Evolutionary conservation across 1,140 invertebrate species (phyloP).

Genomic region (Papilio dardanus): DNA sequence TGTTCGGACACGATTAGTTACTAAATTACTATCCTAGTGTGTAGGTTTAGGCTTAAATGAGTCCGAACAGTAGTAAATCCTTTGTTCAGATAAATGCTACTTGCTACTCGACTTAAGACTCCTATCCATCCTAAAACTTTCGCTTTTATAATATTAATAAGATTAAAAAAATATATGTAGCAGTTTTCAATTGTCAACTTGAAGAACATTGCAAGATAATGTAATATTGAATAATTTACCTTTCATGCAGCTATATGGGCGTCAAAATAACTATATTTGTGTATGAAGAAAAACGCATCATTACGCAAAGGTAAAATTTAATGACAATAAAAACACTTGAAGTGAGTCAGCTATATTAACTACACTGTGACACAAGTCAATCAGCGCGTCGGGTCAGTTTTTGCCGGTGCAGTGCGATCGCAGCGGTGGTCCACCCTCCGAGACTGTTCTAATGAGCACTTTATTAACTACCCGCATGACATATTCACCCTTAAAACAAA

Average conservation of each 20-base stretch:
- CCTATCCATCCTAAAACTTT: too few species aligned
- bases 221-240: too few species aligned
- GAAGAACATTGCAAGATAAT: too few species aligned
- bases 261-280: background rate
- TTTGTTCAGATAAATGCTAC: too few species aligned
- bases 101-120: too few species aligned
- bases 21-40: too few species aligned
- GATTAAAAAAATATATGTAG: too few species aligned
- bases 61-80: too few species aligned
- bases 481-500: slow-evolving; percentile 9
- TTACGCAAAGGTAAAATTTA: background rate
- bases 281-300: background rate
- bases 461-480: slow-evolving; percentile 12
- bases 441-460: slow-evolving; percentile 38
- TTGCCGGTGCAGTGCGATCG: slow-evolving; percentile 30
- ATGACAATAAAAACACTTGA: slow-evolving; percentile 4
- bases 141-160: too few species aligned
- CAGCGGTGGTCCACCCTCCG: slow-evolving; percentile 38
- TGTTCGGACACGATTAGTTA: too few species aligned
- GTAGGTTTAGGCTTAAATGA: too few species aligned
- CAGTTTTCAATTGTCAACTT: too few species aligned
- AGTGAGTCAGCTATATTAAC: slow-evolving; percentile 12
- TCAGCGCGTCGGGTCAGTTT: slow-evolving; percentile 35
- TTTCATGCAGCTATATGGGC: background rate
- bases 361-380: slow-evolving; percentile 35